These are phyloP conservation scores for Xiphophorus couchianus DNA, from an alignment of 2,113 vertebrate genomes.

Conservation along the genomic window DNA sequence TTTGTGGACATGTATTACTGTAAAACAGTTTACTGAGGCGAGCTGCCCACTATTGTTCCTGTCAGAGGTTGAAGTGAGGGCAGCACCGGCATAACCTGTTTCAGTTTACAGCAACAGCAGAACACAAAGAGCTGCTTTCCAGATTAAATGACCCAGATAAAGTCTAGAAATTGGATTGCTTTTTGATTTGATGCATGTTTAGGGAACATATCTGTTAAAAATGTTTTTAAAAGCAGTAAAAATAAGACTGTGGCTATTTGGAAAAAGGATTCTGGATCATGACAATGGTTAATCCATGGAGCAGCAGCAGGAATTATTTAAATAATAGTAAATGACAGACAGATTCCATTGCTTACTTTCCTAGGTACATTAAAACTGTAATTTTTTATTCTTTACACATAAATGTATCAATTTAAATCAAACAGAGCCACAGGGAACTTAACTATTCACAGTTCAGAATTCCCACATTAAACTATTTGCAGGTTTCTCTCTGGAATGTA, in stretches of 20 bases:
- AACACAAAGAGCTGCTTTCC: slow-evolving; percentile 29
- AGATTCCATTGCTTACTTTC: too few relatives aligned
- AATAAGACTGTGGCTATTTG: background rate
- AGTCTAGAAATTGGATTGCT: slow-evolving; percentile 59
- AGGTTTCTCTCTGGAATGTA: too few relatives aligned
- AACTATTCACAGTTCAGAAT: too few relatives aligned
- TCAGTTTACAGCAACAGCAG: slow-evolving; percentile 26
- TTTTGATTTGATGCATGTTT: slow-evolving; percentile 67
- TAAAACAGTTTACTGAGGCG: slow-evolving; percentile 66
- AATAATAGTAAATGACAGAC: too few relatives aligned
- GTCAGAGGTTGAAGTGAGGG: slow-evolving; percentile 59
- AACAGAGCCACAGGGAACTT: too few relatives aligned
- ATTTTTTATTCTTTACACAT: too few relatives aligned
- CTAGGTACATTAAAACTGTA: too few relatives aligned
- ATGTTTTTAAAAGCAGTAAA: background rate
- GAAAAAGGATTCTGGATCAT: background rate
- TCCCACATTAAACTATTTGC: too few relatives aligned
- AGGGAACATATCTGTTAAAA: slow-evolving; percentile 26
- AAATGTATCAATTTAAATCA: too few relatives aligned
- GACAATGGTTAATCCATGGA: background rate
- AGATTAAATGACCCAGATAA: slow-evolving; percentile 53
- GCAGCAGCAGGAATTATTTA: background rate
- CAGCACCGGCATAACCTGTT: slow-evolving; percentile 48
- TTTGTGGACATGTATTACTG: slow-evolving; percentile 64
- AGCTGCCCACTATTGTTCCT: slow-evolving; percentile 57